A percentile compares a stretch with the other conserved stretches of the same genome.
Evolutionary conservation across 2,113 vertebrate species (phyloP).

Genomic region (Tylochromis polylepis): DNA sequence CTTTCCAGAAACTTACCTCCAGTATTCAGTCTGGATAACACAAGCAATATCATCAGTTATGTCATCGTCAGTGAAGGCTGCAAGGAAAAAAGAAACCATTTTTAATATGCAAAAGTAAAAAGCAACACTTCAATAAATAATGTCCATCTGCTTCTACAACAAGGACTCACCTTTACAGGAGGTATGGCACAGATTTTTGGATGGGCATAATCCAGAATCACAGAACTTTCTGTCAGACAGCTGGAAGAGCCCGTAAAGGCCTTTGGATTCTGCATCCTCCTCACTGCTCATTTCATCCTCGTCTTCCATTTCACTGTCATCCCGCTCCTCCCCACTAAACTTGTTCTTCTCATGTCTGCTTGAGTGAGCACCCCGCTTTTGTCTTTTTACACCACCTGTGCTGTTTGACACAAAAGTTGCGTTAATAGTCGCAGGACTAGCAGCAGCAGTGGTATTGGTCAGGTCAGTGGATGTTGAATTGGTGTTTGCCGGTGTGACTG

Average conservation of each 20-base stretch:
- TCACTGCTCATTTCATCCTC: background rate
- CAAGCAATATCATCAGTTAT: slow-evolving; percentile 44
- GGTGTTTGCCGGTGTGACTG: background rate
- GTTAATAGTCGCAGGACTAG: background rate
- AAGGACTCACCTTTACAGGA: background rate
- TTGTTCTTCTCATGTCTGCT: background rate
- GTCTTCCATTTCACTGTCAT: background rate
- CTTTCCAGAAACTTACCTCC: slow-evolving; percentile 13
- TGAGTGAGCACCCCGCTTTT: background rate
- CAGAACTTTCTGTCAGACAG: background rate
- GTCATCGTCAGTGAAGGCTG: slow-evolving; percentile 39
- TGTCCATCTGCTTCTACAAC: no score
- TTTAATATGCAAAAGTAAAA: background rate
- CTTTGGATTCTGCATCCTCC: background rate
- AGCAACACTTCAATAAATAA: no score
- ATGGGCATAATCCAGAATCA: background rate
- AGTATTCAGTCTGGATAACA: background rate
- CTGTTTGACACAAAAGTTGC: background rate
- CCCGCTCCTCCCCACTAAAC: background rate
- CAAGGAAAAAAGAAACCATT: background rate
- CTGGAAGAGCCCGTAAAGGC: background rate
- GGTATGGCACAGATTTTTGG: background rate
- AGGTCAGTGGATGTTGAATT: background rate
- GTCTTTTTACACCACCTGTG: background rate
- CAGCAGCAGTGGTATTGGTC: background rate